Conservation (phyloP, 2,113 vertebrate species). For the Illadopsis cleaveri region DNA sequence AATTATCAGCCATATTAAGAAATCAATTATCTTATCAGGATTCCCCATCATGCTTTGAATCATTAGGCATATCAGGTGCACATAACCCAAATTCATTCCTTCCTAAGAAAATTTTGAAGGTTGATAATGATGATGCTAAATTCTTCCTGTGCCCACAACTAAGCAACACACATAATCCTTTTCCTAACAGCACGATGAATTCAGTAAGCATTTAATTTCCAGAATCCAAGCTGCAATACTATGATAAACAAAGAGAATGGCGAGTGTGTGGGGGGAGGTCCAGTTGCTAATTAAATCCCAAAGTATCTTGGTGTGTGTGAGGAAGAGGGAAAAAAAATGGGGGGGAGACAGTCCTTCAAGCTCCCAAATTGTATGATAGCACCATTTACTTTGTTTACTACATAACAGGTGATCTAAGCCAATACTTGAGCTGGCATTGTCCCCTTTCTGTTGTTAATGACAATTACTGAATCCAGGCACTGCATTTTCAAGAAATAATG, state of each 20-base stretch:
- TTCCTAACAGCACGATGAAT: not conserved
- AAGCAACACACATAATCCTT: not conserved
- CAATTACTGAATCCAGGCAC: not conserved
- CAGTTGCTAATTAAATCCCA: not conserved
- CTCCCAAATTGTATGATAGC: not conserved
- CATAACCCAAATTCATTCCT: not conserved
- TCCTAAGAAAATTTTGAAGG: not conserved
- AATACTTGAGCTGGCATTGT: not conserved
- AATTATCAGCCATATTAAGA: not conserved
- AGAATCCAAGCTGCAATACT: not conserved
- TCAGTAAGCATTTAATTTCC: not conserved
- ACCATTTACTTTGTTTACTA: not conserved
- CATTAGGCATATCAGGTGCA: not conserved
- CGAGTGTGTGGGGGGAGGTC: fast-evolving
- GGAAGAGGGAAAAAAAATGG: not conserved
- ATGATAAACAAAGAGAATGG: not conserved
- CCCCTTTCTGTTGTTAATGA: not conserved
- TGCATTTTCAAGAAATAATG: conserved; percentile 1
- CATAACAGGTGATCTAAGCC: not conserved
- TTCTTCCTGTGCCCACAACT: not conserved
- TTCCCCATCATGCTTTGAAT: not conserved
- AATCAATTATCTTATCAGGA: not conserved
- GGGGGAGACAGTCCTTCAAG: not conserved
- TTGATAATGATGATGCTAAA: not conserved
- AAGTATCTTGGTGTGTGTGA: not conserved